Evolutionary conservation across 2,797 vertebrate genomes (phyloP).

Genomic region (Scolopax bukidnonensis): DNA sequence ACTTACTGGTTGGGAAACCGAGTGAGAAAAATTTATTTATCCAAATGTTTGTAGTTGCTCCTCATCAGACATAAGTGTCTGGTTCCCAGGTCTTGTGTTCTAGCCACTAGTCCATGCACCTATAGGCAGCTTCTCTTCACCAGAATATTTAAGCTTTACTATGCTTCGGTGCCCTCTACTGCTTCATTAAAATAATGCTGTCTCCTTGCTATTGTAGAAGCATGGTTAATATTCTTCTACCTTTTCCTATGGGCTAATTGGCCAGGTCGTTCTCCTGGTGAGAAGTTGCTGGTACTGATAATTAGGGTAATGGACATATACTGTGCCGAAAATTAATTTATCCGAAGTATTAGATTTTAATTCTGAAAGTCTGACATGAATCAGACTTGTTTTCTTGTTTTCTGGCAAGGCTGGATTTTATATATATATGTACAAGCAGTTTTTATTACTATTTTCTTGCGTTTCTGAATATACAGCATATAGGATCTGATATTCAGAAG

Average conservation of each 20-base stretch:
- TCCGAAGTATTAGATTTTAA: background rate
- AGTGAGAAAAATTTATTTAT: background rate
- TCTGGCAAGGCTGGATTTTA: background rate
- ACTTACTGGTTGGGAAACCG: background rate
- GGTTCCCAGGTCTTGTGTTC: background rate
- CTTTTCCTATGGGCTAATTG: background rate
- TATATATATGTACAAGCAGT: background rate
- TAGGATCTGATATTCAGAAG: background rate
- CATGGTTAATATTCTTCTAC: background rate
- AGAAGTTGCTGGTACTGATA: background rate
- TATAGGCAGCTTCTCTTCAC: background rate
- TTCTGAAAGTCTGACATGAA: background rate
- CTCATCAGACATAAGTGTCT: background rate
- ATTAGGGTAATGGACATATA: background rate
- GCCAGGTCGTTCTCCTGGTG: background rate
- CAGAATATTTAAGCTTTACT: slow-evolving; percentile 18
- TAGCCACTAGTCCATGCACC: background rate
- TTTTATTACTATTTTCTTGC: background rate
- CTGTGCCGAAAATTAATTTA: background rate
- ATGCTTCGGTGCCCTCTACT: slow-evolving; percentile 66
- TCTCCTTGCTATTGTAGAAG: background rate
- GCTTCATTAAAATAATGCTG: slow-evolving; percentile 50
- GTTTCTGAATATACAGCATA: background rate
- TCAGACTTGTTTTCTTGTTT: background rate
- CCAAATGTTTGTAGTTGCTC: background rate